A percentile compares a stretch with the other conserved stretches of the same genome.
Conservation (phyloP, 2,797 vertebrate genomes). For the Lagocephalus sceleratus region DNA sequence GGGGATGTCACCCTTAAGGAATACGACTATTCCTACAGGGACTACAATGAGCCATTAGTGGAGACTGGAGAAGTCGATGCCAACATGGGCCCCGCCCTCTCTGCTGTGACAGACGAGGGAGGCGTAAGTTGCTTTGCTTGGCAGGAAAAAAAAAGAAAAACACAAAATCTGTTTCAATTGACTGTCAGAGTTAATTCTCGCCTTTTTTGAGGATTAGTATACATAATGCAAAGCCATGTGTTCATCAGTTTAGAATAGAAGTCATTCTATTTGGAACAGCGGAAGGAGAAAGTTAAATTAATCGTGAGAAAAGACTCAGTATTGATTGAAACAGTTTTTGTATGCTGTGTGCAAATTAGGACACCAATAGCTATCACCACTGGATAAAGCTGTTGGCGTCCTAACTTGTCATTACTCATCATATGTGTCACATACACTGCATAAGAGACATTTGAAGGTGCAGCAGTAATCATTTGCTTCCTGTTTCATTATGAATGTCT, state of each 20-base stretch:
- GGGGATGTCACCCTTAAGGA: conserved; percentile 77
- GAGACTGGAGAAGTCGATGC: conserved; percentile 71
- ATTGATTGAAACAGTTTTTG: conserved; percentile 61
- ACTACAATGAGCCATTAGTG: conserved; percentile 79
- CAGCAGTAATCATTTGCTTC: conserved; percentile 12
- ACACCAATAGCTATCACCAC: conserved; percentile 16
- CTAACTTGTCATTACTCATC: background rate
- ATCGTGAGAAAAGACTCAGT: conserved; percentile 27
- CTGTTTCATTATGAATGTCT: conserved; percentile 26
- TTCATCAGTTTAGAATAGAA: background rate
- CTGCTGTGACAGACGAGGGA: conserved; percentile 85
- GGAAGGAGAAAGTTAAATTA: too few species aligned
- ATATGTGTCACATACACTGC: conserved; percentile 15
- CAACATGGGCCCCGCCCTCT: conserved; percentile 84
- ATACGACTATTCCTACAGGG: conserved; percentile 89
- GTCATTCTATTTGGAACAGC: background rate
- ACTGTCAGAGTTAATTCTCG: conserved; percentile 5
- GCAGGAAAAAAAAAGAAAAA: conserved; percentile 44
- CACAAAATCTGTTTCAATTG: conserved; percentile 52
- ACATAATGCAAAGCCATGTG: too few species aligned
- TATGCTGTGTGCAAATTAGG: conserved; percentile 20
- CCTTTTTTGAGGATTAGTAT: conserved; percentile 22
- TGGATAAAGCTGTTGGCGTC: conserved; percentile 17
- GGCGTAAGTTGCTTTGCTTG: conserved; percentile 83
- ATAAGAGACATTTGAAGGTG: conserved; percentile 36